A percentile compares a stretch with the other conserved stretches of the same genome.
phyloP scores from a whole-genome alignment of 2,113 vertebrate genomes.

The Colossoma macropomum region DNA sequence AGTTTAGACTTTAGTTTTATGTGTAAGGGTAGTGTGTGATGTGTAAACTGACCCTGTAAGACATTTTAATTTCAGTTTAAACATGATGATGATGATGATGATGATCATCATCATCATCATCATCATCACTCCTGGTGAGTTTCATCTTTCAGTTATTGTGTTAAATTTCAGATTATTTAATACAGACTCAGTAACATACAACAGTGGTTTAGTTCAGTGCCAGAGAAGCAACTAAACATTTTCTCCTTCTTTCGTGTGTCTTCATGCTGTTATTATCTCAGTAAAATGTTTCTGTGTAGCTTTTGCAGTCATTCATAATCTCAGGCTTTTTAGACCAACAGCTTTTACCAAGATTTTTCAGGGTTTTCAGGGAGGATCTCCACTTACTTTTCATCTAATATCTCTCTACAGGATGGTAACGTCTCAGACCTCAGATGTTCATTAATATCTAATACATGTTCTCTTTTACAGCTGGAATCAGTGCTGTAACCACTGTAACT shows the following conservation, averaged over 20 bases:
- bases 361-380: too few relatives aligned
- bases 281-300: too few relatives aligned
- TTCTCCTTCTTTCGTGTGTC: too few relatives aligned
- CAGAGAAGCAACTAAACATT: too few relatives aligned
- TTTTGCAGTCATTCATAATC: neutral
- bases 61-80: neutral
- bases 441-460: too few relatives aligned
- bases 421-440: neutral
- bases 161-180: too few relatives aligned
- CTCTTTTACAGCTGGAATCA: neutral
- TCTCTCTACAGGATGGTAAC: too few relatives aligned
- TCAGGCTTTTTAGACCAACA: neutral
- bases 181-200: too few relatives aligned
- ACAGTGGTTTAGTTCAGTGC: too few relatives aligned
- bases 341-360: too few relatives aligned
- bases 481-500: constrained; percentile 5
- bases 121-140: neutral
- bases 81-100: neutral
- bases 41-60: neutral
- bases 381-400: too few relatives aligned
- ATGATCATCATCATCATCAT: neutral
- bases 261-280: neutral
- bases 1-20: too few relatives aligned
- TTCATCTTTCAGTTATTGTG: neutral
- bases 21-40: neutral